phyloP scores from a whole-genome alignment of 2,113 vertebrate genomes.

The Noctilio leporinus region DNA sequence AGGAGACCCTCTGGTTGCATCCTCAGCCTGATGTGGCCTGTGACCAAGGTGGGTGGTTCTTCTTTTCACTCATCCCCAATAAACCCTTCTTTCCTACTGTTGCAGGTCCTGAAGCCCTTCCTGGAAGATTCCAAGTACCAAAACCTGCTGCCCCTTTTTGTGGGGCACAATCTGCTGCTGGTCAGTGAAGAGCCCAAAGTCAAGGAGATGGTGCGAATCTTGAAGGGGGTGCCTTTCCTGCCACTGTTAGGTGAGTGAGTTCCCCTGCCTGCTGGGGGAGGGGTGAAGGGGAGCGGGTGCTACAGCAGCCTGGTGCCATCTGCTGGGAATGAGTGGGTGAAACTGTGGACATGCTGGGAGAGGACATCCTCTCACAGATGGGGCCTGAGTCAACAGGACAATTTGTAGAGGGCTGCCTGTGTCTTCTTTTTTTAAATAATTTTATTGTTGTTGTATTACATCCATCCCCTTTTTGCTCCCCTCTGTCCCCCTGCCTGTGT shows the following conservation, averaged over 20 bases:
- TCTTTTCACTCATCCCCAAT: accelerated
- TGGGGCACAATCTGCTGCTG: conserved; percentile 85
- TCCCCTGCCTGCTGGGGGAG: neutral
- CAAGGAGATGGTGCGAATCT: conserved; percentile 86
- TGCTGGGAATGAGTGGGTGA: neutral
- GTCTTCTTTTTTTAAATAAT: no score
- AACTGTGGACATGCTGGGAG: neutral
- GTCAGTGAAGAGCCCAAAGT: conserved; percentile 87
- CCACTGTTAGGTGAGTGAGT: conserved; percentile 83
- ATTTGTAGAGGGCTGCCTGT: neutral
- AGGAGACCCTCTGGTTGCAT: neutral
- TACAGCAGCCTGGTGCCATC: neutral
- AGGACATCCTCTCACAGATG: neutral
- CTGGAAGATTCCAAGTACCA: conserved; percentile 79
- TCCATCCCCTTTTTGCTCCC: no score
- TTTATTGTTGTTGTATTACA: no score
- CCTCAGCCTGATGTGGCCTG: neutral
- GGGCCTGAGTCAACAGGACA: neutral
- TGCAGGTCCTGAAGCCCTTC: conserved; percentile 82
- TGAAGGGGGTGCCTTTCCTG: conserved; percentile 84
- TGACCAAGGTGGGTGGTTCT: neutral
- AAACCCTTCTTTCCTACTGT: neutral
- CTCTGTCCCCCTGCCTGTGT: neutral
- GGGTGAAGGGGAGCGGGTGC: neutral
- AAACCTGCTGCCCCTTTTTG: conserved; percentile 87